Evolutionary conservation across 2,888 invertebrate species (phyloP).

Genomic region (Eulithis prunata): DNA sequence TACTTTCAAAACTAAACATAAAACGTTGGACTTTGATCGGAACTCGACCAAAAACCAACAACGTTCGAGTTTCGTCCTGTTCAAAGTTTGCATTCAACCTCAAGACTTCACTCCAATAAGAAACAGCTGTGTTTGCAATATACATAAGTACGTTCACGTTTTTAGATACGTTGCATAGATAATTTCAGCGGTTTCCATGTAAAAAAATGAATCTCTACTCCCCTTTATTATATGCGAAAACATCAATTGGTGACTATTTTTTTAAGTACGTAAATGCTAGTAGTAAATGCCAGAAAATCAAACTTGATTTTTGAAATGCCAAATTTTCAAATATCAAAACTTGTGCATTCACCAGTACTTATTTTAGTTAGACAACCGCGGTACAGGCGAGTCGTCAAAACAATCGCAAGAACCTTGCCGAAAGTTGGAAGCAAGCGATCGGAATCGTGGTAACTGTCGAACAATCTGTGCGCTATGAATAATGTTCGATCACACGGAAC

Average conservation of each 20-base stretch:
- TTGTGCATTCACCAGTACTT: neutral
- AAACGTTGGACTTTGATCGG: slow-evolving; percentile 21
- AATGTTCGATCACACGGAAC: slow-evolving; percentile 30
- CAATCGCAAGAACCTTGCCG: neutral
- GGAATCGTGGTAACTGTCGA: slow-evolving; percentile 1
- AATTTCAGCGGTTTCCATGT: too few species aligned
- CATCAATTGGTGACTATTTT: too few species aligned
- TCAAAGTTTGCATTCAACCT: slow-evolving; percentile 61
- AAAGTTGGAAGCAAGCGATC: neutral
- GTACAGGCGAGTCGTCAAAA: too few species aligned
- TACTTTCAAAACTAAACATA: slow-evolving; percentile 7
- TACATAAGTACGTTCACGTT: too few species aligned
- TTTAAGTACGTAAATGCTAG: too few species aligned
- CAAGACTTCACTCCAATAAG: slow-evolving; percentile 38
- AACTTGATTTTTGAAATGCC: too few species aligned
- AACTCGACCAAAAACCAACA: slow-evolving; percentile 38
- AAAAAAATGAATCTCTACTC: too few species aligned
- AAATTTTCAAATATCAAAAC: too few species aligned
- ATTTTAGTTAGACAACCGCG: neutral
- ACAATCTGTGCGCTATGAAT: slow-evolving; percentile 22
- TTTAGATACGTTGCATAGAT: too few species aligned
- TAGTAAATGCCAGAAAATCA: too few species aligned
- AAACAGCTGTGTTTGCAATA: too few species aligned
- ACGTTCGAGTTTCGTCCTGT: slow-evolving; percentile 47
- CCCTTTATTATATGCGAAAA: too few species aligned